phyloP scores from a whole-genome alignment of 1,140 invertebrate genomes.

The Psilanteris sp. region DNA sequence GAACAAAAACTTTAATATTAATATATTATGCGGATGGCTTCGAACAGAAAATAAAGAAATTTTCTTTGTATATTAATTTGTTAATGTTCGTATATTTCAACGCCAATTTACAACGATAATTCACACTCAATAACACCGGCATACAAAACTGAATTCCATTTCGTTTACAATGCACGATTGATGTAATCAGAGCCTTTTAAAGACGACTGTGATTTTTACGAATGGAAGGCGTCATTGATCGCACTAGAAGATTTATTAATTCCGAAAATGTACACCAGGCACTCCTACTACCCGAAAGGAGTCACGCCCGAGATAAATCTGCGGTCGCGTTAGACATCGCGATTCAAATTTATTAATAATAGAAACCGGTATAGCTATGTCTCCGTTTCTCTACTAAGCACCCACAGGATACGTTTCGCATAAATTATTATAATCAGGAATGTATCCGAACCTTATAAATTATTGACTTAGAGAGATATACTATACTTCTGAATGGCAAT shows the following conservation, averaged over 20 bases:
- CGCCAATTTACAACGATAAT: slow-evolving; percentile 6
- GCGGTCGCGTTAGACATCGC: slow-evolving; percentile 64
- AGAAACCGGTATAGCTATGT: slow-evolving; percentile 67
- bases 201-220: slow-evolving; percentile 40
- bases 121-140: slow-evolving; percentile 3
- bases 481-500: slow-evolving; percentile 50
- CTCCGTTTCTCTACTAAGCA: slow-evolving; percentile 60
- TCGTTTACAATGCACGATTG: slow-evolving; percentile 24
- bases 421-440: slow-evolving; percentile 68
- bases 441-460: slow-evolving; percentile 67
- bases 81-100: slow-evolving; percentile 3
- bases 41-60: neutral
- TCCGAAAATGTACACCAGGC: slow-evolving; percentile 62
- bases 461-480: slow-evolving; percentile 56
- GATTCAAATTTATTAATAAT: slow-evolving; percentile 69
- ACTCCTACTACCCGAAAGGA: slow-evolving; percentile 62
- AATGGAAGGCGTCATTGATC: slow-evolving; percentile 58
- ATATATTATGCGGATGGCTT: too few species aligned
- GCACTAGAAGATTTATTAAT: slow-evolving; percentile 61
- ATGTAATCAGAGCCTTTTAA: slow-evolving; percentile 33
- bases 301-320: slow-evolving; percentile 67
- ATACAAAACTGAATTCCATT: slow-evolving; percentile 7
- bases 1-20: too few species aligned
- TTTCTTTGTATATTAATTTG: slow-evolving; percentile 25
- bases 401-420: slow-evolving; percentile 60